A percentile compares a stretch with the other conserved stretches of the same genome.
phyloP scores from a whole-genome alignment of 1,140 invertebrate genomes.

The Drosophila truncata region DNA sequence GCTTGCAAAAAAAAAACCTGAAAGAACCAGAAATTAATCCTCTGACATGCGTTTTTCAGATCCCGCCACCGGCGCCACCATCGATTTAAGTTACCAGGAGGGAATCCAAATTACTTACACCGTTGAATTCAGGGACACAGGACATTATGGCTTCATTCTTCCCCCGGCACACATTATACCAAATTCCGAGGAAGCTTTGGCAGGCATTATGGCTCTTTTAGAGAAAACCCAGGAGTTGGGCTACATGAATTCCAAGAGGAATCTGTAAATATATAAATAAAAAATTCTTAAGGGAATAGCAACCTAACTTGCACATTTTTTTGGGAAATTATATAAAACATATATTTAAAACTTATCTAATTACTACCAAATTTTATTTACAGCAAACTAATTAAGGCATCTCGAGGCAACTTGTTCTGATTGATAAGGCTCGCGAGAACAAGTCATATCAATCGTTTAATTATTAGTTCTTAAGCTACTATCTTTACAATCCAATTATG shows the following conservation, averaged over 20 bases:
- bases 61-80: constrained; percentile 87
- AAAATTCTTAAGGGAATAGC: neutral
- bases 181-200: constrained; percentile 92
- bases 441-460: constrained; percentile 2
- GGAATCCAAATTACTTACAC: constrained; percentile 88
- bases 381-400: neutral
- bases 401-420: neutral
- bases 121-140: constrained; percentile 89
- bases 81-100: constrained; percentile 89
- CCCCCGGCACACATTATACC: constrained; percentile 92
- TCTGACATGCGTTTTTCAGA: constrained; percentile 20
- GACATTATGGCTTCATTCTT: constrained; percentile 93
- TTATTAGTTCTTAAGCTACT: constrained; percentile 12
- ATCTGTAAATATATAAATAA: constrained; percentile 8
- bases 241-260: constrained; percentile 53
- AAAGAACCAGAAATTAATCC: neutral
- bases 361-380: too few species aligned
- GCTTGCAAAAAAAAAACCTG: rapidly evolving
- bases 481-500: constrained; percentile 46
- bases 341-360: neutral
- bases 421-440: constrained; percentile 14
- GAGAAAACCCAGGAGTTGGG: constrained; percentile 70
- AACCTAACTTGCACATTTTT: too few species aligned
- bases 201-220: constrained; percentile 91
- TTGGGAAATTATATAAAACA: neutral